phyloP scores from a whole-genome alignment of 2,888 invertebrate genomes.

The Amphipoea lucens region DNA sequence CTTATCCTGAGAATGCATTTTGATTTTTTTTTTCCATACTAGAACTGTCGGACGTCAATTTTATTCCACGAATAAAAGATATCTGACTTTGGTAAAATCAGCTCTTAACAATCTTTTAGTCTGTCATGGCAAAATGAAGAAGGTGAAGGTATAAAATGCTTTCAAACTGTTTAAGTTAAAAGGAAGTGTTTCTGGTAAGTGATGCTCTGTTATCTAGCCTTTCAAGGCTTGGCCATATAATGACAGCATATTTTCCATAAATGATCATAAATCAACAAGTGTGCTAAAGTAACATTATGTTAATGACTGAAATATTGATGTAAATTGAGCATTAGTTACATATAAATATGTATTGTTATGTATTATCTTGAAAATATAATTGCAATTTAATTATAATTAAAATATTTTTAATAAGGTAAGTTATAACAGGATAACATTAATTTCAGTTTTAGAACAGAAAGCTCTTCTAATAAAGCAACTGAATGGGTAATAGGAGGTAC shows the following conservation, averaged over 20 bases:
- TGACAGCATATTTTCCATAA: slow-evolving; percentile 34
- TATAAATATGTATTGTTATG: slow-evolving; percentile 62
- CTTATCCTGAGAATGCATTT: no score
- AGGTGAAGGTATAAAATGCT: slow-evolving; percentile 66
- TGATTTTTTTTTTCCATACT: no score
- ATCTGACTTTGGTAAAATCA: no score
- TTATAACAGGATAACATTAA: not conserved
- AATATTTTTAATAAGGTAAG: slow-evolving; percentile 59
- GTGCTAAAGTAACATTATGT: slow-evolving; percentile 55
- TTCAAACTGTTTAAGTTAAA: slow-evolving; percentile 44
- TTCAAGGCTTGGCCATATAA: slow-evolving; percentile 21
- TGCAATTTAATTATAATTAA: slow-evolving; percentile 61
- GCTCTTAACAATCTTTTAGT: slow-evolving; percentile 31
- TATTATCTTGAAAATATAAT: slow-evolving; percentile 65
- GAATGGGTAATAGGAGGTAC: not conserved
- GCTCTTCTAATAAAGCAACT: not conserved
- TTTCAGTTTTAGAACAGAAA: not conserved
- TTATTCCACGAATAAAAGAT: no score
- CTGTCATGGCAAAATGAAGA: slow-evolving; percentile 6
- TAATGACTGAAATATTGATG: slow-evolving; percentile 64
- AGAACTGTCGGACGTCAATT: no score
- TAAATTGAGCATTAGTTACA: slow-evolving; percentile 60
- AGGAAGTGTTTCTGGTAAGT: slow-evolving; percentile 24
- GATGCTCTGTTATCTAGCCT: slow-evolving; percentile 17
- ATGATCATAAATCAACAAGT: slow-evolving; percentile 50